Evolutionary conservation across 30 jellyfish, hydroid and myxozoan genomes (phyloP), one percentile per base, ranked within the genome.

Genomic region (Phacellophora camtschatica): DNA sequence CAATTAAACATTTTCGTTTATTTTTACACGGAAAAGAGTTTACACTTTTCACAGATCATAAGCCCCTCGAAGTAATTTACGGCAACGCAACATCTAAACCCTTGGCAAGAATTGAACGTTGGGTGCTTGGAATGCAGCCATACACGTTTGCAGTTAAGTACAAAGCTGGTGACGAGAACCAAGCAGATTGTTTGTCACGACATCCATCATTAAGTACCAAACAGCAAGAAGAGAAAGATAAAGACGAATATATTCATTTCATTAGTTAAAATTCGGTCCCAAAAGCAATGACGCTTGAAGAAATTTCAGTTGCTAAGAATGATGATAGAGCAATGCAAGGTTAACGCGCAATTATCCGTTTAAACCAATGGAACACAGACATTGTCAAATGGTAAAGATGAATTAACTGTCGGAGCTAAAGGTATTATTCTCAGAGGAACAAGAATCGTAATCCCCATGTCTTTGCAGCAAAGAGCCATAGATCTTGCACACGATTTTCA

Each of bases 131-230:
- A 3, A 18, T 69, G 43, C 83, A 69, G 22, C 66, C 54, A 0
- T 54, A 76, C 28, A 25, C 57, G 10, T 55, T 55, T 32, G 30
- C 41, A 22, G 36, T 76, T 29, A 22, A 32, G 12, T 76, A 56
- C 82, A 59, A 30, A 27, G 46, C 72, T 7, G 70, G 89, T 18
- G 82, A 28, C 15, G 23, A 76, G 23, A 55, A 76, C 45, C 72
- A 25, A 12, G 53, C 89, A n/a, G 89, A 76, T 51, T 76, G 16
- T 59, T 27, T 71, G 55, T 50, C 71, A 28, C 24, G 89, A n/a
- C 89, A 76, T 2, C 89, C 89, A 8, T 45, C 23, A 18, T 48
- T 25, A 33, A 3, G 29, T 33, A 33, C 63, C 4, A 58, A 55
- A 30, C 18, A 13, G 11, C 12, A 54, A 23, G 29, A 5, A n/a